These are phyloP conservation scores for Dipodomys spectabilis DNA, from an alignment of 2,113 vertebrate species.

Conservation along the genomic window DNA sequence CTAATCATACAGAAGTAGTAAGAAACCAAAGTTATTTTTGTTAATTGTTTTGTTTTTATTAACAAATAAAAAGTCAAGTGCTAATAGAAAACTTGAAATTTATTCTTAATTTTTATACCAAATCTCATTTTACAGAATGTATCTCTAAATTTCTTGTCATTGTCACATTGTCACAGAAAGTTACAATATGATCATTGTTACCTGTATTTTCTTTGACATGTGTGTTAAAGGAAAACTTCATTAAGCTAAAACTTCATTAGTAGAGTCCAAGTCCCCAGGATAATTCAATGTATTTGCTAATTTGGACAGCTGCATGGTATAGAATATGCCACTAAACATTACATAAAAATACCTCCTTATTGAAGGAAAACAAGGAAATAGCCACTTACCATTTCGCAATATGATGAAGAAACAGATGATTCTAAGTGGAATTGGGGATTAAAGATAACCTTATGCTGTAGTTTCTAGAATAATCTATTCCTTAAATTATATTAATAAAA, in stretches of 20 bases:
- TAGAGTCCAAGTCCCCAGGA: background rate
- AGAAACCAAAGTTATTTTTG: background rate
- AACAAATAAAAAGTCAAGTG: slow-evolving; percentile 34
- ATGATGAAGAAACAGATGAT: slow-evolving; percentile 12
- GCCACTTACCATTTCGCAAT: background rate
- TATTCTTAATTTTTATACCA: background rate
- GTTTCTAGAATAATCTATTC: slow-evolving; percentile 17
- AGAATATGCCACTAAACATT: background rate
- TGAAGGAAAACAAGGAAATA: slow-evolving; percentile 1
- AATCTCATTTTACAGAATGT: slow-evolving; percentile 27
- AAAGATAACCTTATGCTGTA: background rate
- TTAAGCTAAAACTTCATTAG: background rate
- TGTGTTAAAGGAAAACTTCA: background rate
- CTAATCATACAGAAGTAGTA: slow-evolving; percentile 17
- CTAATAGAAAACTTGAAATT: slow-evolving; percentile 46
- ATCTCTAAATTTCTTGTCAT: slow-evolving; percentile 44
- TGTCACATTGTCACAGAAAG: background rate
- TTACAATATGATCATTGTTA: slow-evolving; percentile 2
- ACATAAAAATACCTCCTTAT: background rate
- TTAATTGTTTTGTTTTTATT: background rate
- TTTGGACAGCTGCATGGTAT: background rate
- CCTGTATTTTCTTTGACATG: background rate
- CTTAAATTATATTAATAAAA: slow-evolving; percentile 10
- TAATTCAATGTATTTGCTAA: background rate
- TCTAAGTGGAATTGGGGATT: background rate